phyloP scores from a whole-genome alignment of 2,888 invertebrate genomes.

The Cephus pygmeus region DNA sequence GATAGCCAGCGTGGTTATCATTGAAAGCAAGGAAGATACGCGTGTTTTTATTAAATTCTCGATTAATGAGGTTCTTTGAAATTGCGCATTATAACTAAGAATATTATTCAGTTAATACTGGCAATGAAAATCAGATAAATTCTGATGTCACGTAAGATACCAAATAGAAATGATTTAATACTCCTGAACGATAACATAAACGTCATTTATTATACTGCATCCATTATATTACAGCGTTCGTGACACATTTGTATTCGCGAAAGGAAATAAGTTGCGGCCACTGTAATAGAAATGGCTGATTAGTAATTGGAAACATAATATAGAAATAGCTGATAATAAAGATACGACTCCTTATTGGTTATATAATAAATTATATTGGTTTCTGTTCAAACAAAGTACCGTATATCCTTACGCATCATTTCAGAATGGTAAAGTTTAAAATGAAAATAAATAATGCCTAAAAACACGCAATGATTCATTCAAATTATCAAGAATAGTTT shows the following conservation, averaged over 20 bases:
- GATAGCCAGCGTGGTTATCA: slow-evolving; percentile 6
- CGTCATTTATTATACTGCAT: not conserved
- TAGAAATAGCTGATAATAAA: not conserved
- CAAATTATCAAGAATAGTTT: not conserved
- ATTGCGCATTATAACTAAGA: not conserved
- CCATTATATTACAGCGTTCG: not conserved
- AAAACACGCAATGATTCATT: not conserved
- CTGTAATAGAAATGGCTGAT: not conserved
- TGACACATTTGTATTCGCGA: not conserved
- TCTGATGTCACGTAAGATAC: not conserved
- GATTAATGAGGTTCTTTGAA: not conserved
- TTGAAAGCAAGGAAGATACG: not conserved
- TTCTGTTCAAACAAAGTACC: not conserved
- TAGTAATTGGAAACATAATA: not conserved
- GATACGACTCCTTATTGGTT: not conserved
- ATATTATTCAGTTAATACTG: not conserved
- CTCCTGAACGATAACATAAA: not conserved
- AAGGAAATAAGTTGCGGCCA: not conserved
- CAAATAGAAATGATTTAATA: not conserved
- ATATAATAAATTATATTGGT: not conserved
- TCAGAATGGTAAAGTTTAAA: not conserved
- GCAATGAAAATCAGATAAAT: not conserved
- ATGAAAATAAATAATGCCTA: slow-evolving; percentile 7
- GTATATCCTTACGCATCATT: not conserved
- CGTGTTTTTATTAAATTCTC: not conserved